phyloP scores from a whole-genome alignment of 2,888 invertebrate species.

The Bellardia pandia region DNA sequence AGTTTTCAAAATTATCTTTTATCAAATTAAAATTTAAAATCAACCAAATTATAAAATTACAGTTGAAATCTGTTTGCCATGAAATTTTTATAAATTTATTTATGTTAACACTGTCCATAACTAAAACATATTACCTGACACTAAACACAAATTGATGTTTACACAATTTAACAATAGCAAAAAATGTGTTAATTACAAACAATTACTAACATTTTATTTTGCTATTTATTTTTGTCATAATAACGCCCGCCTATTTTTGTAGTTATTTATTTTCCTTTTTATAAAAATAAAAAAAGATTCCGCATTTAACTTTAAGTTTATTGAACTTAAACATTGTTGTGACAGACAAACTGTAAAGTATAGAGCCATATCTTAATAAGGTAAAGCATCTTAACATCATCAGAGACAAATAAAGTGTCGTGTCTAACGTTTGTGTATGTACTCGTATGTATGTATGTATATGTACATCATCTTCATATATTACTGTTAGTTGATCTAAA shows the following conservation, averaged over 20 bases:
- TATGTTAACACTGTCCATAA: not conserved
- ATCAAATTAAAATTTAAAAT: not conserved
- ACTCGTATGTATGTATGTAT: not conserved
- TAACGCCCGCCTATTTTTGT: slow-evolving; percentile 36
- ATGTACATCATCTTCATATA: slow-evolving; percentile 29
- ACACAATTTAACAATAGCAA: slow-evolving; percentile 15
- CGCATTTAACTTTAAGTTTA: slow-evolving; percentile 39
- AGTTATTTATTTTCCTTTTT: not conserved
- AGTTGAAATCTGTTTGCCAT: not conserved
- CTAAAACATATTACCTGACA: slow-evolving; percentile 5
- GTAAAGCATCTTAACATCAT: slow-evolving; percentile 48
- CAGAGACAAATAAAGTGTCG: slow-evolving; percentile 33
- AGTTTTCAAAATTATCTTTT: not conserved
- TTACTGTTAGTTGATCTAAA: slow-evolving; percentile 56
- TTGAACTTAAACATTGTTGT: slow-evolving; percentile 52
- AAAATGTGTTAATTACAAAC: slow-evolving; percentile 45
- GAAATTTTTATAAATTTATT: slow-evolving; percentile 2
- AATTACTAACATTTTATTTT: slow-evolving; percentile 52
- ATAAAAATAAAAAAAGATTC: slow-evolving; percentile 16
- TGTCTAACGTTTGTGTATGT: not conserved
- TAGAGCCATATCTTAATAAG: slow-evolving; percentile 34
- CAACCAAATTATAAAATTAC: not conserved
- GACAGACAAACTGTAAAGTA: not conserved
- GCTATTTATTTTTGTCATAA: slow-evolving; percentile 1
- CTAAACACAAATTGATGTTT: slow-evolving; percentile 5